These are phyloP conservation scores for Gasterosteus aculeatus DNA, from an alignment of 2,113 vertebrate genomes.

Conservation along the genomic window DNA sequence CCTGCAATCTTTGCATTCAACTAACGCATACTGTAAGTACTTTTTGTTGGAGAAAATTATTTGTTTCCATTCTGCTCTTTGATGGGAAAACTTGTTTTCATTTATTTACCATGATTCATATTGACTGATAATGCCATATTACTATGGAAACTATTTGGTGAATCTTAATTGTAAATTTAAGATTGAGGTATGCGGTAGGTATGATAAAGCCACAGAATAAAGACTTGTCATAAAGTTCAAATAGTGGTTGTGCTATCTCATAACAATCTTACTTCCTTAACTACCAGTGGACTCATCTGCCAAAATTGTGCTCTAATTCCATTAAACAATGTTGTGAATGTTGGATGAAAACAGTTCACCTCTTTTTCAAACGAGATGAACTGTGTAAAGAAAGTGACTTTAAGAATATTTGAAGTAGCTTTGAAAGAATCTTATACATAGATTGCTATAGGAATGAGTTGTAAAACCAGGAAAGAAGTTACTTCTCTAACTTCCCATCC, in stretches of 20 bases:
- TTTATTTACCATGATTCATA: slow-evolving; percentile 18
- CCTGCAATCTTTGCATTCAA: not conserved
- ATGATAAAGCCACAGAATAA: not conserved
- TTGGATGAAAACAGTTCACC: not conserved
- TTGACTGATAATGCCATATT: slow-evolving; percentile 22
- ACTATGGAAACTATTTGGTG: not conserved
- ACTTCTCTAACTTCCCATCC: not conserved
- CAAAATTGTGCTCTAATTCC: not conserved
- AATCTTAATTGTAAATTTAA: slow-evolving; percentile 3
- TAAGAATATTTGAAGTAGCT: not conserved
- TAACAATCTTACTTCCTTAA: not conserved
- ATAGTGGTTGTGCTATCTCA: not conserved
- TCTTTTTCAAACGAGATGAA: not conserved
- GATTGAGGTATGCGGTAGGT: not conserved
- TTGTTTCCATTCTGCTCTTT: slow-evolving; percentile 9
- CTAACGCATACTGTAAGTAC: not conserved
- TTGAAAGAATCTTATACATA: not conserved
- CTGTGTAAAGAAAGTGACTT: not conserved
- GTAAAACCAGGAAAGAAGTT: not conserved
- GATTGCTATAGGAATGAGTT: not conserved
- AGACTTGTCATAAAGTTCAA: not conserved
- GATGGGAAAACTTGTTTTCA: slow-evolving; percentile 35
- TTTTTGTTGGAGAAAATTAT: slow-evolving; percentile 8
- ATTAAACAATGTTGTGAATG: not conserved
- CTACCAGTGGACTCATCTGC: not conserved